phyloP scores from a whole-genome alignment of 2,888 invertebrate genomes.

The Diploptera punctata region DNA sequence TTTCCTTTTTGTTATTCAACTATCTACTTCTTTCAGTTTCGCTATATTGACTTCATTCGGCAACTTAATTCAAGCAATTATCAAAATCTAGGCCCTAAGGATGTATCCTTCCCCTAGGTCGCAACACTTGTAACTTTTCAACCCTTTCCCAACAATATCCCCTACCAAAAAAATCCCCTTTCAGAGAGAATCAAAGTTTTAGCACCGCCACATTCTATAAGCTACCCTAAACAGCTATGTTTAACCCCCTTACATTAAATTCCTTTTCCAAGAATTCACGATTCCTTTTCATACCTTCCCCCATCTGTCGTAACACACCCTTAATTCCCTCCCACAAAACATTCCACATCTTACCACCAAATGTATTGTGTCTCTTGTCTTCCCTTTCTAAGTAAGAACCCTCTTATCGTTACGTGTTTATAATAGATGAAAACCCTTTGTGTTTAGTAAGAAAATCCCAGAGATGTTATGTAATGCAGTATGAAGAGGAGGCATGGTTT shows the following conservation, averaged over 20 bases:
- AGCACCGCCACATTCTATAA: neutral
- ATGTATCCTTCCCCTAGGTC: neutral
- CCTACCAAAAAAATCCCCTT: neutral
- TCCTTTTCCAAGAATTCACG: no score
- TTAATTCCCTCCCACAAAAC: slow-evolving; percentile 35
- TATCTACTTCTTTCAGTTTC: no score
- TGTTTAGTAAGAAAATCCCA: no score
- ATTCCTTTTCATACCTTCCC: slow-evolving; percentile 18
- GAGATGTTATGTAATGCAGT: no score
- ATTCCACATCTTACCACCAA: slow-evolving; percentile 34
- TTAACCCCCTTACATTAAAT: neutral
- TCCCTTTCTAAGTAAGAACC: slow-evolving; percentile 20
- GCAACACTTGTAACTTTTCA: neutral
- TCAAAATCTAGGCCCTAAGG: neutral
- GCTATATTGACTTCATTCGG: neutral
- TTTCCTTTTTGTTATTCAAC: no score
- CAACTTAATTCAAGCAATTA: neutral
- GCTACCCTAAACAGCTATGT: slow-evolving; percentile 17
- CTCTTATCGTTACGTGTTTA: slow-evolving; percentile 37
- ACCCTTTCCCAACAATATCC: neutral
- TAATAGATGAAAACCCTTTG: slow-evolving; percentile 29
- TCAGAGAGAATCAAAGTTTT: neutral
- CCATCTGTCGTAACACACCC: slow-evolving; percentile 21
- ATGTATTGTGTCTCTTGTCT: slow-evolving; percentile 35
- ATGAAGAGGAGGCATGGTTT: no score